Conservation (phyloP, 1,140 invertebrate species). For the Drosophila lowei region DNA sequence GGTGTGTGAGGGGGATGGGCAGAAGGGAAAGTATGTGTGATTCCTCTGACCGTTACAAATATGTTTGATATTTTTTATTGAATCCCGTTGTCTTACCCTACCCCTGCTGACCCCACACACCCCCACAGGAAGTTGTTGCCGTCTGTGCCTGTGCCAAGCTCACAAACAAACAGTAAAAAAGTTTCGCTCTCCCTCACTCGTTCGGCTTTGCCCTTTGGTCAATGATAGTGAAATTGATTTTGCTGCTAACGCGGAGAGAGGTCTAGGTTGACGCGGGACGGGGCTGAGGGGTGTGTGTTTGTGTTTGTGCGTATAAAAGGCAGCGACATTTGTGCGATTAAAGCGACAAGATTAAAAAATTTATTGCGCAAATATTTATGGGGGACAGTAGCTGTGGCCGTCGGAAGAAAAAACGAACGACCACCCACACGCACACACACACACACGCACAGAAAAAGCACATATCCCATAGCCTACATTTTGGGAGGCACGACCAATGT, state of each 20-base stretch:
- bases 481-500: conserved; percentile 63
- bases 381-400: conserved; percentile 39
- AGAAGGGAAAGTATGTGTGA: background rate
- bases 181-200: background rate
- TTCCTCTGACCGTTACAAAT: conserved; percentile 65
- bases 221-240: conserved; percentile 82
- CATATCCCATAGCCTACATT: conserved; percentile 60
- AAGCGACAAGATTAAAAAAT: conserved; percentile 83
- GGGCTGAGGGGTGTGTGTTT: conserved; percentile 9
- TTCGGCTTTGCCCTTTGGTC: conserved; percentile 42
- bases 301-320: conserved; percentile 59
- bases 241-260: conserved; percentile 57
- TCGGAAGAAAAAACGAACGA: background rate
- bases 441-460: conserved; percentile 20
- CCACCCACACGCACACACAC: conserved; percentile 15
- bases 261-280: conserved; percentile 33
- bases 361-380: conserved; percentile 83
- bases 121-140: conserved; percentile 59
- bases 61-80: conserved; percentile 79
- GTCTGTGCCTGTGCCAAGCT: conserved; percentile 29
- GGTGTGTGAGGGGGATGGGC: background rate
- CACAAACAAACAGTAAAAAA: conserved; percentile 59
- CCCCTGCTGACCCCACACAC: background rate
- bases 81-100: conserved; percentile 44
- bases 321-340: conserved; percentile 83